Evolutionary conservation across 1,140 invertebrate species (phyloP), one percentile per base, ranked within the genome.

Genomic region (Cherax destructor): DNA sequence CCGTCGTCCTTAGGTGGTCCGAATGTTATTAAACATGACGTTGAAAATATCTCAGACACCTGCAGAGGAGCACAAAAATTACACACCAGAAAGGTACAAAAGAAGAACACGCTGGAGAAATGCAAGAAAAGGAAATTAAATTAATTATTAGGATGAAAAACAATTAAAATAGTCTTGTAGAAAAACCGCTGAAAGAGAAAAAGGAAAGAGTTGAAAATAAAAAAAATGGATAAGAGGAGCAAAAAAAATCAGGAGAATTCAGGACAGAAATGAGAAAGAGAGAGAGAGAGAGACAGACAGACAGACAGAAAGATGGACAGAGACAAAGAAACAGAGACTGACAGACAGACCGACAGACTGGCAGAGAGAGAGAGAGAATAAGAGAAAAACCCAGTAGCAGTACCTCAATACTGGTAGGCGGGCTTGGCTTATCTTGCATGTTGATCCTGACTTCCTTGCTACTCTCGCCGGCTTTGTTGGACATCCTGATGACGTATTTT

Each of bases 1-100:
- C 99, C 99, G 94, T 99, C 98, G 94, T 99, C 99, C 93, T 97
- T 96, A 0, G 98, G 98, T 86, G 96, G 95, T 93, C 99, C 98
- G 97, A 99, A 99, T 41, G 96, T 95, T 0, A 99, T 96, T 52
- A 97, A 96, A 95, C 98, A 99, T 24, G 97, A 97, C 88, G 97
- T 98, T 93, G 98, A 97, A 95, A 97, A 99, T 1, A 99, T 95
- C 92, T 99, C 98, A 2, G 96, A 96, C 0, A 99, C 97, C 93
- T 99, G 97, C 30, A 49, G 50, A 47, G 18, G 47, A 59, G 16
- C 41, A 74, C n/a, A n/a, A 4, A 6, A 59, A 13, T 81, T 24
- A 56, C 50, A 5, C 11, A 69, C 47, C 6, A 16, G 18, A 72
- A 24, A 41, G 16, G 6, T 10, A 30, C 50, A 16, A 41, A 65